phyloP scores from a whole-genome alignment of 1,140 invertebrate genomes.

The Bombus confusus region DNA sequence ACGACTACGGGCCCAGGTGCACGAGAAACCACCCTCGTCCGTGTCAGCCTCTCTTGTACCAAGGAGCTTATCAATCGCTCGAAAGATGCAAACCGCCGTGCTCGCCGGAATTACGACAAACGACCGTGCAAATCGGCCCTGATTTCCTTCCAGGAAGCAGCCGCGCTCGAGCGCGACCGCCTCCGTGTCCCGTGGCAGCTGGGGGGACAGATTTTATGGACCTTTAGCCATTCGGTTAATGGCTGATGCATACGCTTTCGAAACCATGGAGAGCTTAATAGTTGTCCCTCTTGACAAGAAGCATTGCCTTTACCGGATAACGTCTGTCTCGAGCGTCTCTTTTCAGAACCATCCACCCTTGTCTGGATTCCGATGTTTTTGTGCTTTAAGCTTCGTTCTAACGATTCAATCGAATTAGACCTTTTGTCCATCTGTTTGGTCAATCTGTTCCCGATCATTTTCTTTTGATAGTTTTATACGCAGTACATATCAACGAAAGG shows the following conservation, averaged over 20 bases:
- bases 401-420: too few species aligned
- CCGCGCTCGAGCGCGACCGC: too few species aligned
- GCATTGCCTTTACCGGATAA: background rate
- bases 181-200: too few species aligned
- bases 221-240: constrained; percentile 8
- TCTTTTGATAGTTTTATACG: too few species aligned
- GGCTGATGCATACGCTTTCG: background rate
- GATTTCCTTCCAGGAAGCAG: background rate
- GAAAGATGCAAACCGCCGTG: constrained; percentile 41
- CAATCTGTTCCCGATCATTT: too few species aligned
- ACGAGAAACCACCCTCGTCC: background rate
- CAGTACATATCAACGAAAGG: too few species aligned
- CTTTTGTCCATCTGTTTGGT: too few species aligned
- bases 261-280: background rate
- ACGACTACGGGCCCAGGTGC: constrained; percentile 61
- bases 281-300: background rate
- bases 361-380: too few species aligned
- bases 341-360: too few species aligned
- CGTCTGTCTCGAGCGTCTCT: background rate
- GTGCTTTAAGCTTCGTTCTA: too few species aligned
- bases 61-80: constrained; percentile 65
- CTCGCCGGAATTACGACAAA: constrained; percentile 51
- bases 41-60: constrained; percentile 56
- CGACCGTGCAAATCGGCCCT: constrained; percentile 44
- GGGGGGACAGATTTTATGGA: constrained; percentile 19